Conservation (phyloP, 2,797 vertebrate species). For the Orestias chungarensis region DNA sequence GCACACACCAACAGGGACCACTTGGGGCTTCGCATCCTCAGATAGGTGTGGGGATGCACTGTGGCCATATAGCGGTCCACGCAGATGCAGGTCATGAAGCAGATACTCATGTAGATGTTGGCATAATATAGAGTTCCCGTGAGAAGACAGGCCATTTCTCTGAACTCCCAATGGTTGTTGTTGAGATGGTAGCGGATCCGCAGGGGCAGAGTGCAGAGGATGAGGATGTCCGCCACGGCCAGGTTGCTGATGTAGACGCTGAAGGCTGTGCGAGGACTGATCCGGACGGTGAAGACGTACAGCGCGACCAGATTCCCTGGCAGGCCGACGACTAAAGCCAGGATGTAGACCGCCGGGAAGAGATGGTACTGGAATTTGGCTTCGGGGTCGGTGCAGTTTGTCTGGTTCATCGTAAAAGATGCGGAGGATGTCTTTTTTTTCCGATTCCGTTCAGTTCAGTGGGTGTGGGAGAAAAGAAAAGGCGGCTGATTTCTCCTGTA, state of each 20-base stretch:
- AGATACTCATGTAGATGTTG: slow-evolving; percentile 83
- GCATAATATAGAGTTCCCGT: slow-evolving; percentile 75
- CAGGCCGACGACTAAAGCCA: slow-evolving; percentile 79
- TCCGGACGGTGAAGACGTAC: slow-evolving; percentile 70
- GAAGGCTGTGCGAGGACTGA: slow-evolving; percentile 64
- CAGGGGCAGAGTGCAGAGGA: slow-evolving; percentile 82
- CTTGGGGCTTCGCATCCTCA: slow-evolving; percentile 56
- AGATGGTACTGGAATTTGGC: slow-evolving; percentile 79
- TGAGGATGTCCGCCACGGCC: slow-evolving; percentile 74
- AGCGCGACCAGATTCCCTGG: slow-evolving; percentile 77
- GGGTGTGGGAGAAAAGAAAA: not conserved
- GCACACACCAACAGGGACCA: slow-evolving; percentile 17
- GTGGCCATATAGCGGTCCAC: slow-evolving; percentile 84
- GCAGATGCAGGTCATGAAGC: slow-evolving; percentile 84
- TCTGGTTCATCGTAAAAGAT: slow-evolving; percentile 50
- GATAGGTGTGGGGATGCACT: slow-evolving; percentile 79
- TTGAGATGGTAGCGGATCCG: slow-evolving; percentile 84
- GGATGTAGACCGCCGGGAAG: slow-evolving; percentile 75
- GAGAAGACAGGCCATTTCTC: slow-evolving; percentile 72
- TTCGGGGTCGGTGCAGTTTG: slow-evolving; percentile 27
- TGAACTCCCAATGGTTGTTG: slow-evolving; percentile 82
- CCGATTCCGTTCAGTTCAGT: not conserved
- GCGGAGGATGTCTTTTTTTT: not conserved
- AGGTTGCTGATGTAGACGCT: slow-evolving; percentile 83
- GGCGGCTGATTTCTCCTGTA: slow-evolving; percentile 26